These are phyloP conservation scores for Mayetiola destructor DNA, from an alignment of 2,888 invertebrate species.

Conservation along the genomic window DNA sequence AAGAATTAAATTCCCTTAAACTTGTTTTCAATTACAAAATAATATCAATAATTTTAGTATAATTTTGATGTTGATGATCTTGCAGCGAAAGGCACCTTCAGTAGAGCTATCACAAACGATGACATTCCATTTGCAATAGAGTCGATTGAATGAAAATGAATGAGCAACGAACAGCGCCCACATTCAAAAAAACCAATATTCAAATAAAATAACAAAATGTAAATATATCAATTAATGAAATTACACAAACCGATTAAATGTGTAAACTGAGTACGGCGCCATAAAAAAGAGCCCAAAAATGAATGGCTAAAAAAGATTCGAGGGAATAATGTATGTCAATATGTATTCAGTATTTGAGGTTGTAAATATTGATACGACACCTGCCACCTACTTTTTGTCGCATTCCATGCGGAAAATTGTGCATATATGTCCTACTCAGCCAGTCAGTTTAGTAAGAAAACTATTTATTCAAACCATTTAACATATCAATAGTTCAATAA, in stretches of 20 bases:
- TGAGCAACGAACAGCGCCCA: not conserved
- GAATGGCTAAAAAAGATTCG: not conserved
- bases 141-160: too few relatives aligned
- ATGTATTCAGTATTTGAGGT: too few relatives aligned
- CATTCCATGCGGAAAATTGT: too few relatives aligned
- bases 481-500: not conserved
- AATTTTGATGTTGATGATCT: not conserved
- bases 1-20: too few relatives aligned
- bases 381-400: too few relatives aligned
- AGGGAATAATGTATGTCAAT: not conserved
- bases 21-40: too few relatives aligned
- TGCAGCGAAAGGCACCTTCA: not conserved
- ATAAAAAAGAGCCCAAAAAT: not conserved
- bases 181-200: not conserved
- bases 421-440: too few relatives aligned
- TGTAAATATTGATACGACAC: slow-evolving; percentile 3
- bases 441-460: too few relatives aligned
- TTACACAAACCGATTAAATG: slow-evolving; percentile 9
- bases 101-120: too few relatives aligned
- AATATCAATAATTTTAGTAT: too few relatives aligned
- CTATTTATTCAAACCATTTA: not conserved
- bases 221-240: slow-evolving; percentile 10
- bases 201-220: not conserved
- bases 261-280: not conserved
- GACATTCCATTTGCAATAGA: too few relatives aligned